A percentile compares a stretch with the other conserved stretches of the same genome.
phyloP scores from a whole-genome alignment of 2,797 vertebrate genomes.

The Ceryle rudis region DNA sequence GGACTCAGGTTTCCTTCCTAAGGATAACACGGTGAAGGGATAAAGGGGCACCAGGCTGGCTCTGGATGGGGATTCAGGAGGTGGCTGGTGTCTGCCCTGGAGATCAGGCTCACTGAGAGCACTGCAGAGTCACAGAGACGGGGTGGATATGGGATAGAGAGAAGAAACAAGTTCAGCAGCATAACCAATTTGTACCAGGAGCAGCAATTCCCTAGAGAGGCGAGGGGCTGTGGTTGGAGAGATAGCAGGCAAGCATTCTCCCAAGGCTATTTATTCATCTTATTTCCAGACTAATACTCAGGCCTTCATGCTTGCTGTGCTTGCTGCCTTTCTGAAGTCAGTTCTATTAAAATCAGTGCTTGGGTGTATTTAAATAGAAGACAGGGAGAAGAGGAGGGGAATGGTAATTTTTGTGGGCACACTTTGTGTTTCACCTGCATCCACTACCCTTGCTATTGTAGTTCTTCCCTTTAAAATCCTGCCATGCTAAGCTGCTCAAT shows the following conservation, averaged over 20 bases:
- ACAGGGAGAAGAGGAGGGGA: neutral
- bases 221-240: neutral
- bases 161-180: neutral
- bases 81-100: neutral
- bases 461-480: neutral
- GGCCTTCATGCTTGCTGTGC: slow-evolving; percentile 7
- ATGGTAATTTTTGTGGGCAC: rapidly evolving
- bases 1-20: neutral
- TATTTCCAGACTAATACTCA: slow-evolving; percentile 30
- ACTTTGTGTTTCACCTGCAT: neutral
- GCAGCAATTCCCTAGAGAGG: neutral
- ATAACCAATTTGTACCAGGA: neutral
- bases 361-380: neutral
- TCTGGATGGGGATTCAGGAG: neutral
- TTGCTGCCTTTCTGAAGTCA: slow-evolving; percentile 8
- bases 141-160: neutral
- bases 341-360: neutral
- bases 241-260: neutral
- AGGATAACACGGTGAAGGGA: neutral
- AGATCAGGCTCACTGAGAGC: neutral
- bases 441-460: neutral
- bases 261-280: slow-evolving; percentile 32
- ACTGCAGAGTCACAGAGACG: neutral
- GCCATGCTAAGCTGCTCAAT: neutral
- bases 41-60: neutral